A percentile compares a stretch with the other conserved stretches of the same genome.
Evolutionary conservation across 2,888 invertebrate species (phyloP).

Genomic region (Apomyelois bistriatella): DNA sequence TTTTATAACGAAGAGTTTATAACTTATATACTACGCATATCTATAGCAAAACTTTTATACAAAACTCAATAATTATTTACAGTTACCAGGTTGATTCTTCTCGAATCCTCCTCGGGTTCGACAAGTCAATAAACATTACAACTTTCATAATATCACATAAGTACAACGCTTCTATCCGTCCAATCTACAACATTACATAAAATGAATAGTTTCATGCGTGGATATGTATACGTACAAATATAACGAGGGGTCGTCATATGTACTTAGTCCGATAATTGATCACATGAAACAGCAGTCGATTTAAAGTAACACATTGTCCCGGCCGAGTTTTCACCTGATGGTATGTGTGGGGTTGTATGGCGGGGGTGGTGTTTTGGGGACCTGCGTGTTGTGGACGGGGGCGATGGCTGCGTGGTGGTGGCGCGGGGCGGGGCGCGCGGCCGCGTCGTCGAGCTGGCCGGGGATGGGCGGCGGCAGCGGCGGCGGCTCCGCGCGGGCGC

Average conservation of each 20-base stretch:
- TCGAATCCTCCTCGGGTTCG: constrained; percentile 22
- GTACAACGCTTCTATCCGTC: constrained; percentile 60
- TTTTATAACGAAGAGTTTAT: constrained; percentile 23
- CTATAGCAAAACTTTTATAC: constrained; percentile 40
- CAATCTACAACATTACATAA: constrained; percentile 44
- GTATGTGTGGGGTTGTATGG: constrained; percentile 72
- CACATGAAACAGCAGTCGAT: constrained; percentile 77
- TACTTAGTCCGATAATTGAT: constrained; percentile 44
- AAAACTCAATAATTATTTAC: constrained; percentile 60
- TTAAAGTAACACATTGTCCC: constrained; percentile 53
- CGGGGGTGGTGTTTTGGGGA: constrained; percentile 74
- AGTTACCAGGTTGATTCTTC: constrained; percentile 29
- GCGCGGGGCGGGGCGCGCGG: constrained; percentile 20
- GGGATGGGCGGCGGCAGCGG: constrained; percentile 45
- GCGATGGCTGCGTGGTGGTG: constrained; percentile 35
- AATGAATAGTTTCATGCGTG: constrained; percentile 59
- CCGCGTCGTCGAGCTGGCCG: constrained; percentile 46
- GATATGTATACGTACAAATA: constrained; percentile 58
- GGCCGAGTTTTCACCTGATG: constrained; percentile 69
- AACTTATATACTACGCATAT: constrained; percentile 38
- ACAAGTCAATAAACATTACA: constrained; percentile 64
- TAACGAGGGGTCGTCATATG: constrained; percentile 39
- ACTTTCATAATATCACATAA: constrained; percentile 74
- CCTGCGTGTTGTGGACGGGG: constrained; percentile 56
- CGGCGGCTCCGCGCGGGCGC: constrained; percentile 41